A percentile compares a stretch with the other conserved stretches of the same genome.
Evolutionary conservation across 2,113 vertebrate genomes (phyloP).

Genomic region (Picathartes gymnocephalus): DNA sequence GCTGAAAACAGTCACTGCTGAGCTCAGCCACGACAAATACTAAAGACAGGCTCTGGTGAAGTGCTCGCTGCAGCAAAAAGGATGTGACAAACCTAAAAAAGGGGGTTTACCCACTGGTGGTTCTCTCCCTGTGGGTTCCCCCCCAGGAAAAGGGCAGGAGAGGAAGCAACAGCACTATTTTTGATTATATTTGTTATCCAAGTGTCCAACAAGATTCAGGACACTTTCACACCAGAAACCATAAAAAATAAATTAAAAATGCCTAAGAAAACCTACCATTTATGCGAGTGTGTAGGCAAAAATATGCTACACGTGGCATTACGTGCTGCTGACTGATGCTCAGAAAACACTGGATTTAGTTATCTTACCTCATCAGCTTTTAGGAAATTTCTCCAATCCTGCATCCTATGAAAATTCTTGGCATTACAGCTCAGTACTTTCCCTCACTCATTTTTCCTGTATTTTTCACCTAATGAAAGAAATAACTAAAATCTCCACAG

Average conservation of each 20-base stretch:
- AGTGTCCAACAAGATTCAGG: not conserved
- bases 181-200: not conserved
- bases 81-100: not conserved
- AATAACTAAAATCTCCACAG: not conserved
- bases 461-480: not conserved
- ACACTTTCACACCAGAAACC: not conserved
- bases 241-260: not conserved
- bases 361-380: not conserved
- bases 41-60: not conserved
- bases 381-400: not conserved
- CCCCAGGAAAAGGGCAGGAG: not conserved
- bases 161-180: not conserved
- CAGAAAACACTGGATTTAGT: not conserved
- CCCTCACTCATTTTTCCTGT: not conserved
- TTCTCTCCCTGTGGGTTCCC: not conserved
- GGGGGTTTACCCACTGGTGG: not conserved
- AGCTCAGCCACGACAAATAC: not conserved
- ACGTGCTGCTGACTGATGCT: not conserved
- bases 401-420: not conserved
- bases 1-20: not conserved
- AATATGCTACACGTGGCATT: accelerated
- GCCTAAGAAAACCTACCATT: not conserved
- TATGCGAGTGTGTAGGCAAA: not conserved
- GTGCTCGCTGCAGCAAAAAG: not conserved
- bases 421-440: not conserved